Conservation (phyloP, 92 coral and sea anemone genomes). For the Chrysogorgia sp. region DNA sequence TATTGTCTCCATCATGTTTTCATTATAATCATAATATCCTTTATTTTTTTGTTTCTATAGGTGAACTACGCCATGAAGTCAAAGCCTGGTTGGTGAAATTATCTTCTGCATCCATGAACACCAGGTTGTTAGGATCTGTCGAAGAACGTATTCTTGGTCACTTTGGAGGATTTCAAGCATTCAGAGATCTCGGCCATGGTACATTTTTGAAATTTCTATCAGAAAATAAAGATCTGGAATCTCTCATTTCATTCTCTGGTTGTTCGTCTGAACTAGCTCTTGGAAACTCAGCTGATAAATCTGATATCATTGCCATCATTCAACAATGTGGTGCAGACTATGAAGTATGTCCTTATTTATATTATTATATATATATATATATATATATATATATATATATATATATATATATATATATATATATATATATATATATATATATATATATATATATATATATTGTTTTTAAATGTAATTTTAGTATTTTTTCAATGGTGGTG, state of each 20-base stretch:
- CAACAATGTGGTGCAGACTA: conserved; percentile 73
- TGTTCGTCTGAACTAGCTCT: conserved; percentile 38
- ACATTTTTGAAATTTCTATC: conserved; percentile 74
- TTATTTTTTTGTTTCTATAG: conserved; percentile 34
- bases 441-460: too few species aligned
- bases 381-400: too few species aligned
- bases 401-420: neutral
- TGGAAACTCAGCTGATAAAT: neutral
- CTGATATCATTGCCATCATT: conserved; percentile 69
- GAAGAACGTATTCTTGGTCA: conserved; percentile 59
- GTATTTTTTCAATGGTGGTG: too few species aligned
- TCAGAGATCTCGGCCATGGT: conserved; percentile 76
- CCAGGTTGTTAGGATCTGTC: conserved; percentile 57
- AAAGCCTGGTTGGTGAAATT: conserved; percentile 64
- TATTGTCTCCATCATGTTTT: too few species aligned
- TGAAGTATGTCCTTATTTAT: conserved; percentile 51
- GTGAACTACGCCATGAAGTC: conserved; percentile 53
- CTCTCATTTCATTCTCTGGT: conserved; percentile 30
- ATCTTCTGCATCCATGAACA: conserved; percentile 56
- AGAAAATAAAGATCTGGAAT: conserved; percentile 68
- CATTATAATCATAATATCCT: too few species aligned
- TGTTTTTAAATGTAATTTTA: neutral
- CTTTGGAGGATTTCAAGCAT: conserved; percentile 70
- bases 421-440: neutral
- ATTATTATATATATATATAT: too few species aligned